phyloP scores from a whole-genome alignment of 2,797 vertebrate genomes.

The Falco rusticolus region DNA sequence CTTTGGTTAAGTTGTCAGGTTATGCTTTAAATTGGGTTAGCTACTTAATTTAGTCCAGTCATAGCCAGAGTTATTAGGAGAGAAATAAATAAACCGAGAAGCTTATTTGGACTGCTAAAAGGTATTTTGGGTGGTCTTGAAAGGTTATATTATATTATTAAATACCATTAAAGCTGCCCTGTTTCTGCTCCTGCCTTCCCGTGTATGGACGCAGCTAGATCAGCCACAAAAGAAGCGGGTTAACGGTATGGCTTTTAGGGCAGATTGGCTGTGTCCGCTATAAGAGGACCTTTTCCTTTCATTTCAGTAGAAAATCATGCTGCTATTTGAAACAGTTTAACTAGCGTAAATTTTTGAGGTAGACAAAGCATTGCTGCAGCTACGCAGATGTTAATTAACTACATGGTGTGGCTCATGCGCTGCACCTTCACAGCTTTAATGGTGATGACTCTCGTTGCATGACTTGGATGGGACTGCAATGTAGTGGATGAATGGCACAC shows the following conservation, averaged over 20 bases:
- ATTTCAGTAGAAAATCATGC: not conserved
- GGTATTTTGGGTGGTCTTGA: slow-evolving; percentile 32
- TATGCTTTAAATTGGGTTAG: slow-evolving; percentile 14
- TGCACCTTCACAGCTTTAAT: not conserved
- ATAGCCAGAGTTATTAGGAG: slow-evolving; percentile 47
- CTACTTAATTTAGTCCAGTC: slow-evolving; percentile 48
- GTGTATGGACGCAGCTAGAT: not conserved
- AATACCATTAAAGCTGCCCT: not conserved
- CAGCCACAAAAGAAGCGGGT: not conserved
- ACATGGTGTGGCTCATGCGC: not conserved
- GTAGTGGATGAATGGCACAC: not conserved
- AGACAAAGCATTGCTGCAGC: not conserved
- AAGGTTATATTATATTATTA: not conserved
- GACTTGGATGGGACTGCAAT: not conserved
- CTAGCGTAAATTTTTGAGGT: not conserved
- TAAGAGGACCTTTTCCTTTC: not conserved
- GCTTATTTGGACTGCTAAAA: slow-evolving; percentile 15
- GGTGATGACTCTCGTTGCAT: not conserved
- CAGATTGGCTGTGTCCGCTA: not conserved
- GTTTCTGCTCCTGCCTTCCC: slow-evolving; percentile 16
- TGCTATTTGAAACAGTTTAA: not conserved
- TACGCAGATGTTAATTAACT: not conserved
- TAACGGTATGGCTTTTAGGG: not conserved
- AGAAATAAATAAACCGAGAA: slow-evolving; percentile 52
- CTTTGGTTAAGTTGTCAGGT: rapidly evolving